Base-by-base conservation (phyloP, 2,888 invertebrate genomes). In the Cephus pulcher region DNA sequence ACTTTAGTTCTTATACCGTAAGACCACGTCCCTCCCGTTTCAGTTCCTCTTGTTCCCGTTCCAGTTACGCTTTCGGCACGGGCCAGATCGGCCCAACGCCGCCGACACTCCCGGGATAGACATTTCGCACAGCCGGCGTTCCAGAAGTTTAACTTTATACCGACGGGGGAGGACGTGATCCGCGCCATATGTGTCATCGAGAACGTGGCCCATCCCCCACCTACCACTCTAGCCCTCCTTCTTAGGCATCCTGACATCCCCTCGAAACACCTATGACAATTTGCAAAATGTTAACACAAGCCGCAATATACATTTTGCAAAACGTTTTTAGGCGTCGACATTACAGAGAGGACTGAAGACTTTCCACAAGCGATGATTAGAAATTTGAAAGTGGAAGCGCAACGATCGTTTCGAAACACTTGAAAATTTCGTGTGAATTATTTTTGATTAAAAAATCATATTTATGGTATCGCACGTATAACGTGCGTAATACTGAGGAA, bases 71-170 rank as follows among this genome's bases (percentile, higher is more conserved):
- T 69, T n/a, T 70, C 12, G 33, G 74, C 15, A 73, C 80, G 86
- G 86, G 85, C 84, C 81, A 83, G 84, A 82, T 84, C 87, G 82
- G 80, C 80, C 83, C 84, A 80, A 40, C 40, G 40, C 40, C 37
- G 37, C 37, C 40, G 40, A 40, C 40, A 15, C 81, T 81, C 15
- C 73, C 76, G 77, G 84, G 80, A 83, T 81, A 86, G 90, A 90
- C 91, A 91, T 91, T 91, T 85, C 86, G 89, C 84, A 84, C 91
- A 91, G 88, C 91, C 90, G 91, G 91, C 83, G 90, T 90, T 87
- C 84, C 85, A 86, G 83, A 88, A 90, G 90, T 90, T 89, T 83
- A 90, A 91, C 88, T 91, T 91, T 90, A 91, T 88, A 89, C 86
- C 86, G 83, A 74, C 35, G 56, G 40, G 79, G 81, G 83, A 82